Conservation (phyloP, 92 coral and sea anemone genomes). For the Heliopora coerulea region DNA sequence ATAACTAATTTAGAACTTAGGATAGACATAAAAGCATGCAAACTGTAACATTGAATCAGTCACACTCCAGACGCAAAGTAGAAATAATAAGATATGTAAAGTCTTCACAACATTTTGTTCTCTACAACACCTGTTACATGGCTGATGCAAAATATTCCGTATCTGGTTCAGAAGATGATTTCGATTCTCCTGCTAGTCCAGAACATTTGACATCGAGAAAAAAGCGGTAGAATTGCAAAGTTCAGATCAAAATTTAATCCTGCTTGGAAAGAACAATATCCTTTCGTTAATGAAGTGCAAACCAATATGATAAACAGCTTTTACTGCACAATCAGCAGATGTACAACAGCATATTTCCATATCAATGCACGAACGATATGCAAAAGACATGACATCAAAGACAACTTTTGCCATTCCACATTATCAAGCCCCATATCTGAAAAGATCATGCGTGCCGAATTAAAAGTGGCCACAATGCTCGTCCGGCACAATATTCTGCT, state of each 20-base stretch:
- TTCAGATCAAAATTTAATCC: slow-evolving; percentile 19
- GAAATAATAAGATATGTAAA: too few relatives aligned
- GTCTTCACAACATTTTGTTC: too few relatives aligned
- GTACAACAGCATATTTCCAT: slow-evolving; percentile 15
- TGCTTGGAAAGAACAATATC: slow-evolving; percentile 11
- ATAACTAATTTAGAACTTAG: too few relatives aligned
- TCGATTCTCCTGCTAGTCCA: too few relatives aligned
- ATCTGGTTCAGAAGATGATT: too few relatives aligned
- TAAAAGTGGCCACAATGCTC: slow-evolving; percentile 34
- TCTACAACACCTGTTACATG: too few relatives aligned
- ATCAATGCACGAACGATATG: slow-evolving; percentile 14
- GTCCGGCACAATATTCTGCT: slow-evolving; percentile 40
- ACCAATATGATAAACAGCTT: slow-evolving; percentile 5
- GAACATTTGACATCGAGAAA: not conserved
- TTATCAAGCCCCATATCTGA: slow-evolving; percentile 37
- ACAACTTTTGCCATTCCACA: slow-evolving; percentile 18
- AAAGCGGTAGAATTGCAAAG: slow-evolving; percentile 11
- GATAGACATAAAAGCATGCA: too few relatives aligned
- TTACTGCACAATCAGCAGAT: slow-evolving; percentile 21
- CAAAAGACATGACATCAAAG: slow-evolving; percentile 20
- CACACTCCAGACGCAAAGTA: too few relatives aligned
- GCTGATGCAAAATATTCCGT: too few relatives aligned
- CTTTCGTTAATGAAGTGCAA: slow-evolving; percentile 10
- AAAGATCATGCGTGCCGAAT: slow-evolving; percentile 50
- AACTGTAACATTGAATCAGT: too few relatives aligned